These are phyloP conservation scores for Argyresthia albistria DNA, from an alignment of 2,888 invertebrate species.

Conservation along the genomic window DNA sequence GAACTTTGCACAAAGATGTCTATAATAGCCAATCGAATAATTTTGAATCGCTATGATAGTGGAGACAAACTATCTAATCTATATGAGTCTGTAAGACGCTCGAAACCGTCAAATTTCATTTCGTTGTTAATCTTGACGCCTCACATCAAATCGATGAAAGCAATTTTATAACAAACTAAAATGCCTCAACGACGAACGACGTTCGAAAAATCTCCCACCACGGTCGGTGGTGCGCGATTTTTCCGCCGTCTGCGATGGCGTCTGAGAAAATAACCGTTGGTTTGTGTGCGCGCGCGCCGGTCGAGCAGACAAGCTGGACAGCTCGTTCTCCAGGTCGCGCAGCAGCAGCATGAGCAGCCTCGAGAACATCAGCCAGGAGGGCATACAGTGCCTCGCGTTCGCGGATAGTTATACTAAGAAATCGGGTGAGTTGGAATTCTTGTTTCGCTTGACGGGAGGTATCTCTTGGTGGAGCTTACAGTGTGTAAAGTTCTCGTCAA, in stretches of 20 bases:
- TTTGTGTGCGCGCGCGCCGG: constrained; percentile 53
- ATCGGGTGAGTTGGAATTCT: constrained; percentile 77
- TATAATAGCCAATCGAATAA: too few species aligned
- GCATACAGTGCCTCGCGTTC: constrained; percentile 96
- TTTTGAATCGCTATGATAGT: too few species aligned
- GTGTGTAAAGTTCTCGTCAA: too few species aligned
- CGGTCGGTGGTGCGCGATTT: constrained; percentile 13
- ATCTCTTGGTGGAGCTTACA: too few species aligned
- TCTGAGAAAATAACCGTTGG: constrained; percentile 2
- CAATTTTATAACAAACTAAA: not conserved
- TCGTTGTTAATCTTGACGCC: too few species aligned
- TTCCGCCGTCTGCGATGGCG: constrained; percentile 9
- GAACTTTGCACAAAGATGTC: too few species aligned
- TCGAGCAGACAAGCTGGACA: constrained; percentile 96
- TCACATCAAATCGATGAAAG: not conserved
- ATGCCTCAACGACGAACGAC: not conserved
- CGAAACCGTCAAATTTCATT: too few species aligned
- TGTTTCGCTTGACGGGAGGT: not conserved
- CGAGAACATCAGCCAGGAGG: constrained; percentile 96
- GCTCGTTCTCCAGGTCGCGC: constrained; percentile 95
- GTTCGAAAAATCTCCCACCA: not conserved
- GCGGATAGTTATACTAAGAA: constrained; percentile 96
- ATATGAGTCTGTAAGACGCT: too few species aligned
- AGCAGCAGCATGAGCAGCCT: constrained; percentile 98
- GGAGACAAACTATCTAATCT: too few species aligned